Base-by-base conservation (phyloP, 2,888 invertebrate genomes). In the Villa cingulata region DNA sequence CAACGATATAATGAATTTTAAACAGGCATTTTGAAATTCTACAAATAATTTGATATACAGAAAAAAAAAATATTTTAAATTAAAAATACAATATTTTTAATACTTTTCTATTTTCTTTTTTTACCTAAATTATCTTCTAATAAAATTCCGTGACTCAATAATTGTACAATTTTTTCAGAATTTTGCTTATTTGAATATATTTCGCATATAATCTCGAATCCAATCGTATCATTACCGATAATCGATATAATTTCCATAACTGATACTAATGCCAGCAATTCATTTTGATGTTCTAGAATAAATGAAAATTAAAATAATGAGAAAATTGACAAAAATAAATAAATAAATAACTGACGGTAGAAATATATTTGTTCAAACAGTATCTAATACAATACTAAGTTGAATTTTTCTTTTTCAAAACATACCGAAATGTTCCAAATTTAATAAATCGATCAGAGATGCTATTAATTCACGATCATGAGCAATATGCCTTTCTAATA, bases 401-500 rank as follows among this genome's bases (percentile, higher is more conserved):
- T n/a, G n/a, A n/a, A n/a, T n/a, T n/a, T n/a, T n/a, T n/a, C n/a
- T 23, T 23, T 6, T 23, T 23, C 4, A 23, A 23, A 23, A 7
- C 23, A 40, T 45, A 55, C 53, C 54, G 43, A 46, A 49, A 16
- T 48, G 34, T 27, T 39, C n/a, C 4, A 51, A 34, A 49, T 53
- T 48, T 32, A 55, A 34, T 32, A 54, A 41, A 36, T 48, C 19
- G 15, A 51, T 41, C 4, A 55, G 34, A 9, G 43, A 32, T 7
- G 37, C 19, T 16, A 56, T 49, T 20, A 54, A 49, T n/a, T 53
- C 53, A 17, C 56, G 54, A 52, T 68, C 67, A 0, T 65, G 62
- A n/a, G 62, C 62, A 5, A 64, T 52, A 3, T 55, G 59, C 3
- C 58, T 55, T 54, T 64, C 58, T 12, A 66, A 50, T 17, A 59